Percentiles rank a stretch among this genome's conserved stretches.
These are phyloP conservation scores for Gobio gobio DNA, from an alignment of 2,113 vertebrate species.

Conservation along the genomic window DNA sequence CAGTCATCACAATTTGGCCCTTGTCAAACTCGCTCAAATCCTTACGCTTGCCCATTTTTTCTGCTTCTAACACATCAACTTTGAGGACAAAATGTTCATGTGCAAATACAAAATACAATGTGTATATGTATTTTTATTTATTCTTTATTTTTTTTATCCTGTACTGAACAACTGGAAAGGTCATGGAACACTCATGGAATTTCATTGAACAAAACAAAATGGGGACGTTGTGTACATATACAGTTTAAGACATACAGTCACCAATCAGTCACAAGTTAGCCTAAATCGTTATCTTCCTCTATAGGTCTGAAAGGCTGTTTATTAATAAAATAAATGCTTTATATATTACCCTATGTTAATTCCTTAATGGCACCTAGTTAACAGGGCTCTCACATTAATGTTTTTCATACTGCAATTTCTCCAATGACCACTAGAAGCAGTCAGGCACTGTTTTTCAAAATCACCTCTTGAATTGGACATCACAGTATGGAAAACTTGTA, in stretches of 20 bases:
- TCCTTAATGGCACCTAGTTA: not conserved
- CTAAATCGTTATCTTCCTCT: not conserved
- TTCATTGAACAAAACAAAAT: not conserved
- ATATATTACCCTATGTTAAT: not conserved
- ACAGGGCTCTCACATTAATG: not conserved
- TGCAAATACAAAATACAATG: no score
- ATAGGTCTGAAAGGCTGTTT: not conserved
- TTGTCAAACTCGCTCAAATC: no score
- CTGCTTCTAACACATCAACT: no score
- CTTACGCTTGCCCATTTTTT: no score
- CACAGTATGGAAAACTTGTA: not conserved
- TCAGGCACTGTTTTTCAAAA: not conserved
- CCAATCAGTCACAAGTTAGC: not conserved
- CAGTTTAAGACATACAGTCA: not conserved
- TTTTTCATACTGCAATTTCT: not conserved
- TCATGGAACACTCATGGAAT: not conserved
- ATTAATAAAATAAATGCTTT: not conserved
- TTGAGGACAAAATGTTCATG: no score
- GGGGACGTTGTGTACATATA: not conserved
- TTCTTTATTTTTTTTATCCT: not conserved
- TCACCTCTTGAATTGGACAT: not conserved
- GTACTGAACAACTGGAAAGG: not conserved
- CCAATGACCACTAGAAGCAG: not conserved
- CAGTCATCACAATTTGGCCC: no score
- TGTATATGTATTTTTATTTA: no score